Evolutionary conservation across 30 jellyfish, hydroid and myxozoan genomes (phyloP).

Genomic region (Chrysaora quinquecirrha): DNA sequence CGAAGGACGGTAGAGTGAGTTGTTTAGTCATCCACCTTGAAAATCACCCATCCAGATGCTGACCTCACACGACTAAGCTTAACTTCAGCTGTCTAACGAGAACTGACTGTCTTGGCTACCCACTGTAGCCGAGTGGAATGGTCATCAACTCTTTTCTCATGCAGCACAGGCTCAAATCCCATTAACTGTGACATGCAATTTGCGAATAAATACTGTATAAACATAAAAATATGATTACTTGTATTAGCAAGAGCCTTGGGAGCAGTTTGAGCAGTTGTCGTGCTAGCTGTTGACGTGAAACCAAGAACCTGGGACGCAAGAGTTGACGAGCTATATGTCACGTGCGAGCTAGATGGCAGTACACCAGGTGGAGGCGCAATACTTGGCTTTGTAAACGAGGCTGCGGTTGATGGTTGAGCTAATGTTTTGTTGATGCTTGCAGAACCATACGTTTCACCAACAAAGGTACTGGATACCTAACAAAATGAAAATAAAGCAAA

Average conservation of each 20-base stretch:
- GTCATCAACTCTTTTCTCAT: too few relatives aligned
- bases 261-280: conserved; percentile 47
- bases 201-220: too few relatives aligned
- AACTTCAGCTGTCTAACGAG: too few relatives aligned
- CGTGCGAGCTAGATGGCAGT: conserved; percentile 63
- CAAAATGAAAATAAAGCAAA: not conserved
- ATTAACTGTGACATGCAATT: too few relatives aligned
- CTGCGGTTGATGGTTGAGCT: conserved; percentile 20
- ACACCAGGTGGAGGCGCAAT: conserved; percentile 81
- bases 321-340: conserved; percentile 63
- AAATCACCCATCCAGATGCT: too few relatives aligned
- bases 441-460: conserved; percentile 34
- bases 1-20: too few relatives aligned
- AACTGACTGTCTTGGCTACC: too few relatives aligned
- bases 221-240: conserved; percentile 50
- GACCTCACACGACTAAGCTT: too few relatives aligned
- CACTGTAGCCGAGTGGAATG: too few relatives aligned
- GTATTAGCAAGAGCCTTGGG: conserved; percentile 48
- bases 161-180: too few relatives aligned
- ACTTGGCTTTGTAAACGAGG: conserved; percentile 40
- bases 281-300: conserved; percentile 30
- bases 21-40: too few relatives aligned
- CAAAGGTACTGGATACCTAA: conserved; percentile 55
- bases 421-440: conserved; percentile 41
- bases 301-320: conserved; percentile 74